Percentiles rank a stretch among this genome's conserved stretches.
phyloP scores from a whole-genome alignment of 2,113 vertebrate species.

The Circaetus gallicus region DNA sequence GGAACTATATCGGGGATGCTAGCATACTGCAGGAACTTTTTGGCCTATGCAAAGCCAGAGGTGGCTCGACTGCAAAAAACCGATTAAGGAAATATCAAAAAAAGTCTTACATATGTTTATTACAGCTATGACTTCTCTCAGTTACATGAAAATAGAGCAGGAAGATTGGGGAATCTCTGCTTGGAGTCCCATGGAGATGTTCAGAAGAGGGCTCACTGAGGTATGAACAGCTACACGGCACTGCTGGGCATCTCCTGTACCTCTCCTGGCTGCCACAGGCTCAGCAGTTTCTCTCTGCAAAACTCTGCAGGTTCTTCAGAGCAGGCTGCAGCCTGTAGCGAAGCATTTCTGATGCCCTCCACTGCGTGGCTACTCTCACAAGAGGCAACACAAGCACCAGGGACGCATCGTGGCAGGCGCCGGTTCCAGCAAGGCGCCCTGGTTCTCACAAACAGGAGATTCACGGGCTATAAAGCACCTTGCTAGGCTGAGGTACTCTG shows the following conservation, averaged over 20 bases:
- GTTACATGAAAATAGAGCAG: not conserved
- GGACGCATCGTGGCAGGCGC: not conserved
- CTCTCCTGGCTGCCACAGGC: not conserved
- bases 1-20: fast-evolving
- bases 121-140: not conserved
- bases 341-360: not conserved
- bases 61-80: not conserved
- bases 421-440: not conserved
- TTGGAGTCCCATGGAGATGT: not conserved
- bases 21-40: not conserved
- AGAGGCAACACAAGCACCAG: not conserved
- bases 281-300: not conserved
- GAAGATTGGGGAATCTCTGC: not conserved
- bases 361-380: not conserved
- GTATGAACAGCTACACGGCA: not conserved
- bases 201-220: not conserved
- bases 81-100: not conserved
- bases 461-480: not conserved
- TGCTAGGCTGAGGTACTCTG: not conserved
- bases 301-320: not conserved
- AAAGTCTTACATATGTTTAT: not conserved
- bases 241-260: not conserved
- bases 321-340: not conserved
- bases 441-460: not conserved
- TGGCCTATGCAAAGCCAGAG: not conserved